Percentiles rank a stretch among this genome's conserved stretches.
Evolutionary conservation across 2,797 vertebrate genomes (phyloP).

Genomic region (Muscicapa striata): DNA sequence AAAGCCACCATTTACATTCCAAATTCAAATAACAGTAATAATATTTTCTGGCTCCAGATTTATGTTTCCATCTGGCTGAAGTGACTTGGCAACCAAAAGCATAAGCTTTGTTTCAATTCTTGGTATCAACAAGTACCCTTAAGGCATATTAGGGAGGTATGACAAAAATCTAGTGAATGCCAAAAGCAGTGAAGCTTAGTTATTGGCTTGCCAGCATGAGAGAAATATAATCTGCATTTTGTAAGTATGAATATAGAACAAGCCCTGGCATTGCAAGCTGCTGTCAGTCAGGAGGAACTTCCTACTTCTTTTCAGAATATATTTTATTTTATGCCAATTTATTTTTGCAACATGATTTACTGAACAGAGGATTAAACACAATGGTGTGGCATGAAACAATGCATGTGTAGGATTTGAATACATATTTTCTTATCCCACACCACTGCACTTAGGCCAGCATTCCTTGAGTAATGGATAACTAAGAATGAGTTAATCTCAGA

Average conservation of each 20-base stretch:
- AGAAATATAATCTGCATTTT: conserved; percentile 65
- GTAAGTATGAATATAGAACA: conserved; percentile 66
- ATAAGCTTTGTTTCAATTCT: conserved; percentile 72
- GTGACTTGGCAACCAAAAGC: conserved; percentile 70
- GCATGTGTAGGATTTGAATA: neutral
- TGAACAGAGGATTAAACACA: conserved; percentile 15
- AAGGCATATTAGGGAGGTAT: conserved; percentile 73
- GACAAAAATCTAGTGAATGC: conserved; percentile 61
- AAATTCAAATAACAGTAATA: conserved; percentile 58
- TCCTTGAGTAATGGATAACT: neutral
- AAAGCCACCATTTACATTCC: conserved; percentile 46
- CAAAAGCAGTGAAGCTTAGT: conserved; percentile 55
- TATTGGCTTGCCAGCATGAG: conserved; percentile 61
- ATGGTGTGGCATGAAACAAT: neutral
- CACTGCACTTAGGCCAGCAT: neutral
- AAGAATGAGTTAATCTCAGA: neutral
- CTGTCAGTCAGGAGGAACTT: conserved; percentile 66
- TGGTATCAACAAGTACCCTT: conserved; percentile 71
- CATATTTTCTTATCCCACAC: neutral
- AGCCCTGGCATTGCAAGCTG: conserved; percentile 47
- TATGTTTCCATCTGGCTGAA: conserved; percentile 70
- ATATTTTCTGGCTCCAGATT: conserved; percentile 66
- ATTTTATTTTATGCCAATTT: conserved; percentile 51
- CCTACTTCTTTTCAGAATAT: conserved; percentile 45
- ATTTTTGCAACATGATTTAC: neutral